Evolutionary conservation across 2,888 invertebrate species (phyloP).

Genomic region (Mactromeris polynyma): DNA sequence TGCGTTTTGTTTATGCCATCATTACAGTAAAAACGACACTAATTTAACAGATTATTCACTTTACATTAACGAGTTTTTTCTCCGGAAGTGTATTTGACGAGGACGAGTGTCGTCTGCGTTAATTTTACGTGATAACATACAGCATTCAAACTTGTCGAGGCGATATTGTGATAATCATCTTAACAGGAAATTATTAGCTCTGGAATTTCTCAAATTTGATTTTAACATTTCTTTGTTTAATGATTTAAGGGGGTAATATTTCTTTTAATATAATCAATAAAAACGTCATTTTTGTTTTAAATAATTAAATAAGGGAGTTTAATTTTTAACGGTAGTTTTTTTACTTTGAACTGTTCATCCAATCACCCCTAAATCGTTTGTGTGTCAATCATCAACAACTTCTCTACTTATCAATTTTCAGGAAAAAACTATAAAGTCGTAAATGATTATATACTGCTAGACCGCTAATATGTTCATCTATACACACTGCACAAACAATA

Average conservation of each 20-base stretch:
- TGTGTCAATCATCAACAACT: too few relatives aligned
- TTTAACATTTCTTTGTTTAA: not conserved
- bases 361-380: too few relatives aligned
- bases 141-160: not conserved
- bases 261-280: too few relatives aligned
- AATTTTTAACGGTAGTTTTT: too few relatives aligned
- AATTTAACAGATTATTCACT: not conserved
- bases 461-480: too few relatives aligned
- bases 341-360: too few relatives aligned
- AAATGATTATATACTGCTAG: too few relatives aligned
- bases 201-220: constrained; percentile 2
- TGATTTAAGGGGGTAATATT: not conserved
- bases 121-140: not conserved
- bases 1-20: constrained; percentile 31
- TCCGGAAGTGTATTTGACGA: not conserved
- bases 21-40: constrained; percentile 22
- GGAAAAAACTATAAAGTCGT: too few relatives aligned
- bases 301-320: too few relatives aligned
- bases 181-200: constrained; percentile 7
- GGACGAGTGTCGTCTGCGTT: not conserved
- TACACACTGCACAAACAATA: too few relatives aligned
- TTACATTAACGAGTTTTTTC: not conserved
- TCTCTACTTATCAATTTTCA: too few relatives aligned
- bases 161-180: not conserved
- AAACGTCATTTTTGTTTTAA: too few relatives aligned